Conservation (phyloP, 2,797 vertebrate genomes). For the Rhinichthys osculus region DNA sequence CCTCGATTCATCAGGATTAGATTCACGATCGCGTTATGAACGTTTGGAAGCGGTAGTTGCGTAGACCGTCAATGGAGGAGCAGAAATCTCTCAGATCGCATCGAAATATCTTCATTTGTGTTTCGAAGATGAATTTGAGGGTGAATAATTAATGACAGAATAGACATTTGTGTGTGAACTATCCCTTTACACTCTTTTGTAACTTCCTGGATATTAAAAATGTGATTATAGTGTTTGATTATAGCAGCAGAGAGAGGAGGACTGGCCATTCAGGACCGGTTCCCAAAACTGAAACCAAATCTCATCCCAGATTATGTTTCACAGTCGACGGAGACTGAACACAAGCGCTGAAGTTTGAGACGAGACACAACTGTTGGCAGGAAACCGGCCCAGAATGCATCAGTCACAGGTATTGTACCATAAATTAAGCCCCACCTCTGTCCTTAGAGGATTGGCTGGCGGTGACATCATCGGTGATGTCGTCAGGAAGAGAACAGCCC, state of each 20-base stretch:
- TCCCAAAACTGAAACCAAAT: constrained; percentile 10
- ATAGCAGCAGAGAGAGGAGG: not conserved
- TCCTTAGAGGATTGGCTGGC: constrained; percentile 73
- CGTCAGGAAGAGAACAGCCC: constrained; percentile 81
- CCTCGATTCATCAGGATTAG: too few species aligned
- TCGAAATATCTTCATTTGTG: too few species aligned
- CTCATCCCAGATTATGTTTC: not conserved
- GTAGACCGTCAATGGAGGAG: too few species aligned
- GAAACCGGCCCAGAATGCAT: constrained; percentile 29
- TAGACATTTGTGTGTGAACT: too few species aligned
- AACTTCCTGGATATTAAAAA: not conserved
- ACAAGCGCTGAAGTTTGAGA: not conserved
- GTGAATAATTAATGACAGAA: too few species aligned
- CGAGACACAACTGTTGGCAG: not conserved
- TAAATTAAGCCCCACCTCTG: constrained; percentile 68
- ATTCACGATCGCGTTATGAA: too few species aligned
- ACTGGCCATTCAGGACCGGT: constrained; percentile 5
- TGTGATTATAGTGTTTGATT: not conserved
- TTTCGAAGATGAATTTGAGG: too few species aligned
- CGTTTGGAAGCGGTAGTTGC: too few species aligned
- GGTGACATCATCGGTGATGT: constrained; percentile 76
- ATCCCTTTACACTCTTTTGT: not conserved
- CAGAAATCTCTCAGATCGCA: too few species aligned
- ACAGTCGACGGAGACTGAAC: not conserved
- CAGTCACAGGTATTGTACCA: not conserved